Evolutionary conservation across 1,140 invertebrate species (phyloP), one percentile per base, ranked within the genome.

Genomic region (Tetranychus cinnabarinus): DNA sequence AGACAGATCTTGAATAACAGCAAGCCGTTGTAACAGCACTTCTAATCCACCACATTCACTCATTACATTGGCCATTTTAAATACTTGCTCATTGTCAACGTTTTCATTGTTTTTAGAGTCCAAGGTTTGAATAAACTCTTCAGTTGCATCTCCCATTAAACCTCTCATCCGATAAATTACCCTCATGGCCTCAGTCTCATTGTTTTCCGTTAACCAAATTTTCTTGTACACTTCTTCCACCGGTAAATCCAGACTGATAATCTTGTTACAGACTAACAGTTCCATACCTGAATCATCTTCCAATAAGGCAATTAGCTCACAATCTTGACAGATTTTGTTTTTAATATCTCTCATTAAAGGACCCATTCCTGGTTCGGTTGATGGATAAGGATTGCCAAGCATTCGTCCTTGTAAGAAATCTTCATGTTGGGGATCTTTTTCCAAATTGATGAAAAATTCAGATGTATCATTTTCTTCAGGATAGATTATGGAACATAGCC

Each of bases 241-340:
- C 0, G 88, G 85, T 58, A 98, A 74, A 76, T 97, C 92, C 0
- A 97, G 75, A 63, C 86, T 91, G 67, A 98, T 97, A 58, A 97
- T 97, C 76, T 97, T 97, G 72, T 97, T 97, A 69, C 91, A 90
- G 0, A 98, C 92, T n/a, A 97, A 77, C 58, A 97, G 75, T 72
- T 97, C 93, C 91, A 98, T 97, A 56, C 92, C 92, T 68, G 91
- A 97, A 70, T 97, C 93, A 72, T 97, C 92, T 72, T 97, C 92
- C 0, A 97, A 72, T 23, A 98, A 73, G 1, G 92, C 91, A 1
- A 97, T 88, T 48, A 97, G 74, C 69, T 98, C 93, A 74, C 92
- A 97, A 75, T 97, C 93, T 67, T 86, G 85, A 69, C 90, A 95
- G 63, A 95, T 93, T 72, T 97, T 97, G 72, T 97, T 97, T 72